Conservation (phyloP, 1,140 invertebrate genomes). For the Linepithema humile region DNA sequence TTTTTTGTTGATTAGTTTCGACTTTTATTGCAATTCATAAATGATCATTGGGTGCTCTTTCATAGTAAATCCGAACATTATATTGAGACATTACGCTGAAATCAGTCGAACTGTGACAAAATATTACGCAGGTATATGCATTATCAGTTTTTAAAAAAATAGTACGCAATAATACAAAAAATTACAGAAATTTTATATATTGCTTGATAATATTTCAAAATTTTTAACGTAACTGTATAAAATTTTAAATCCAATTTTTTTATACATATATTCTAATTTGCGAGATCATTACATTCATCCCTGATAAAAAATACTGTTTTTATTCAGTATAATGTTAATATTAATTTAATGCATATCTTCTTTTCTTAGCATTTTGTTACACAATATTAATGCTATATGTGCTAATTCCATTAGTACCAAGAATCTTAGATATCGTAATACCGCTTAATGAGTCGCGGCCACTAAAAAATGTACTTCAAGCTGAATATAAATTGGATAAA, state of each 20-base stretch:
- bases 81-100: slow-evolving; percentile 7
- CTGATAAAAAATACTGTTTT: too few species aligned
- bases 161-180: not conserved
- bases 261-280: too few species aligned
- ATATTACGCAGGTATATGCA: slow-evolving; percentile 10
- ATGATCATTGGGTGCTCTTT: slow-evolving; percentile 8
- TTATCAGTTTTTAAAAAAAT: not conserved
- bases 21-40: not conserved
- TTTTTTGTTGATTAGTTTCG: not conserved
- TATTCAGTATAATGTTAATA: too few species aligned
- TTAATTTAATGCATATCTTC: not conserved
- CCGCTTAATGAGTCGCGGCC: slow-evolving; percentile 54
- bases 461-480: not conserved
- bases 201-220: not conserved
- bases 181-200: too few species aligned
- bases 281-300: too few species aligned
- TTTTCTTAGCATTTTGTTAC: not conserved
- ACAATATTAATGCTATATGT: not conserved
- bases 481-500: slow-evolving; percentile 49
- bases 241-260: too few species aligned
- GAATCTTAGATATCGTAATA: slow-evolving; percentile 28
- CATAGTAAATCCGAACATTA: not conserved
- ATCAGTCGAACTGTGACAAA: slow-evolving; percentile 2
- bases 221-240: too few species aligned
- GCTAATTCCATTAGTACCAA: slow-evolving; percentile 35